A percentile compares a stretch with the other conserved stretches of the same genome.
Evolutionary conservation across 2,113 vertebrate genomes (phyloP).

Genomic region (Labeo catla): DNA sequence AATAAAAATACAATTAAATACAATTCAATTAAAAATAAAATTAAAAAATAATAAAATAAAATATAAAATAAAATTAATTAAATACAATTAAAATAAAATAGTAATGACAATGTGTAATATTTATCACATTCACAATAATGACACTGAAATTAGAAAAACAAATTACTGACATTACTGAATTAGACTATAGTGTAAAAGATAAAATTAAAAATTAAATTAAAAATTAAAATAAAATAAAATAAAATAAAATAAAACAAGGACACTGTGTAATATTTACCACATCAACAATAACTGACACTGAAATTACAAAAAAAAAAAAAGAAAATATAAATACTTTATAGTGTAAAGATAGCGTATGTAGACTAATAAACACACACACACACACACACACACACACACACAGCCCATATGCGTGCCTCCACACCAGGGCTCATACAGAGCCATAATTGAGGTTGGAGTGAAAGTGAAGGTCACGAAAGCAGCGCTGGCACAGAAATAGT

Average conservation of each 20-base stretch:
- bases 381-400: not conserved
- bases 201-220: too few species aligned
- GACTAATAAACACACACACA: too few species aligned
- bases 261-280: not conserved
- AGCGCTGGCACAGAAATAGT: conserved; percentile 33
- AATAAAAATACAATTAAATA: too few species aligned
- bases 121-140: not conserved
- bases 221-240: not conserved
- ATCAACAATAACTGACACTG: not conserved
- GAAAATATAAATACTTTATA: not conserved
- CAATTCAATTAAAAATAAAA: not conserved
- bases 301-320: not conserved
- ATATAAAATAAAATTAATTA: too few species aligned
- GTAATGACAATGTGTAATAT: not conserved
- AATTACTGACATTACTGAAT: too few species aligned
- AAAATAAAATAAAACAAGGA: not conserved
- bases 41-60: too few species aligned
- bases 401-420: not conserved
- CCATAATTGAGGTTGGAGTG: conserved; percentile 26
- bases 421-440: not conserved
- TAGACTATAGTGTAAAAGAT: too few species aligned
- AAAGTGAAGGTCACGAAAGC: conserved; percentile 44
- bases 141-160: not conserved
- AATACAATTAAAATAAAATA: not conserved
- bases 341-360: not conserved